Conservation (phyloP, 2,113 vertebrate genomes). For the Chroicocephalus ridibundus region DNA sequence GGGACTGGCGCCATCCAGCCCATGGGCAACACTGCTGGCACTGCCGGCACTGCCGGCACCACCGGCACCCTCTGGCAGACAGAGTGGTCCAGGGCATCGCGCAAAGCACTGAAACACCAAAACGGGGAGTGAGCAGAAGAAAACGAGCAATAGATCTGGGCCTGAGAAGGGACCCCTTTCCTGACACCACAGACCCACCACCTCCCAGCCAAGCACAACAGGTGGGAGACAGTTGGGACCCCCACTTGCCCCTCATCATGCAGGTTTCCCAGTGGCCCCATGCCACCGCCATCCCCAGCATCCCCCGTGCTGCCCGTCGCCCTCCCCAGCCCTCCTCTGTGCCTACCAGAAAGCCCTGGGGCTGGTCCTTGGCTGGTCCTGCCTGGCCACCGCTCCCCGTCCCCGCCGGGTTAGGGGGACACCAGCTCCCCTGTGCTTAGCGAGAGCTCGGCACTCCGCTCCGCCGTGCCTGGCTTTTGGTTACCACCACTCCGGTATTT, state of each 20-base stretch:
- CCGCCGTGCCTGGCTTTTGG: neutral
- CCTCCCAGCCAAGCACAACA: neutral
- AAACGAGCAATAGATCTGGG: neutral
- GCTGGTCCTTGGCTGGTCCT: neutral
- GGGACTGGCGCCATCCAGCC: neutral
- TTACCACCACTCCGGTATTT: neutral
- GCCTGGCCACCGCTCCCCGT: neutral
- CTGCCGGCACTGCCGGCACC: rapidly evolving
- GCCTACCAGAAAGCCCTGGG: neutral
- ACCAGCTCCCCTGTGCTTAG: rapidly evolving
- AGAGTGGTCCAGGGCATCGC: rapidly evolving
- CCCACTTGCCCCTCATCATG: neutral
- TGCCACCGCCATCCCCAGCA: neutral
- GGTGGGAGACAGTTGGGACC: neutral
- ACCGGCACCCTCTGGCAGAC: rapidly evolving
- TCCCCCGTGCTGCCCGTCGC: neutral
- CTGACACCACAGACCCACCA: rapidly evolving
- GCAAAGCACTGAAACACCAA: neutral
- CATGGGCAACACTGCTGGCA: neutral
- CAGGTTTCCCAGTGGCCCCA: neutral
- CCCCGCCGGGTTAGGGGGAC: neutral
- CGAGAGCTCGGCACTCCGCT: neutral
- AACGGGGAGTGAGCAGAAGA: neutral
- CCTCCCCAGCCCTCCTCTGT: neutral
- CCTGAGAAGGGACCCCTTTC: neutral